phyloP scores from a whole-genome alignment of 1,140 invertebrate species.

The Atta colombica region DNA sequence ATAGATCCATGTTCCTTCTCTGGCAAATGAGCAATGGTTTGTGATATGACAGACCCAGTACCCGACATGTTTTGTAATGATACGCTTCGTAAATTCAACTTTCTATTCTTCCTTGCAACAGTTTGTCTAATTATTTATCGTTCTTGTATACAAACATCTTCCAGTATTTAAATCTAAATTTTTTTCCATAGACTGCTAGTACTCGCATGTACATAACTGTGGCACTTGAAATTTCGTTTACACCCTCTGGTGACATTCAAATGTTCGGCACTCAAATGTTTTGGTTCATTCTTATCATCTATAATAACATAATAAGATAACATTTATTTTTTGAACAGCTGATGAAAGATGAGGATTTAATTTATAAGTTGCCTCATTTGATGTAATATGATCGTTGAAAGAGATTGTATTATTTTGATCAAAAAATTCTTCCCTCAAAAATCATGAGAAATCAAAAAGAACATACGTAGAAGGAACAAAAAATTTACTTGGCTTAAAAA shows the following conservation, averaged over 20 bases:
- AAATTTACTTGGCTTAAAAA: background rate
- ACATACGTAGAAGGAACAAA: background rate
- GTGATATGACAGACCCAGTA: conserved; percentile 66
- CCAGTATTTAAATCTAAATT: conserved; percentile 82
- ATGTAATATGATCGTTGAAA: background rate
- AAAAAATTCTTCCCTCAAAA: background rate
- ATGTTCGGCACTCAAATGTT: background rate
- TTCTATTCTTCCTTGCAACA: background rate
- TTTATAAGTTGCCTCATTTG: background rate
- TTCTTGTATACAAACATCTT: conserved; percentile 66
- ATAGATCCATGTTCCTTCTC: conserved; percentile 75
- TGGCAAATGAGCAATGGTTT: conserved; percentile 67
- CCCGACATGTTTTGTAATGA: conserved; percentile 74
- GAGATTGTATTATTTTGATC: background rate
- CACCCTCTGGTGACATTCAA: background rate
- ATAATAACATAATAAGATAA: conserved; percentile 24
- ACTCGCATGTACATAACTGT: conserved; percentile 69
- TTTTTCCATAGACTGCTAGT: conserved; percentile 71
- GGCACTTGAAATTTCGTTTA: conserved; percentile 22
- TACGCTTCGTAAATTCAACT: background rate
- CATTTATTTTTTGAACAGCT: background rate
- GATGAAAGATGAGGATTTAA: too few species aligned
- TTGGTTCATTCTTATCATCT: conserved; percentile 15
- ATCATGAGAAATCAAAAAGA: background rate
- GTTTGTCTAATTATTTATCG: conserved; percentile 20